Conservation (phyloP, 1,140 invertebrate species). For the Lasaia peninsularis region DNA sequence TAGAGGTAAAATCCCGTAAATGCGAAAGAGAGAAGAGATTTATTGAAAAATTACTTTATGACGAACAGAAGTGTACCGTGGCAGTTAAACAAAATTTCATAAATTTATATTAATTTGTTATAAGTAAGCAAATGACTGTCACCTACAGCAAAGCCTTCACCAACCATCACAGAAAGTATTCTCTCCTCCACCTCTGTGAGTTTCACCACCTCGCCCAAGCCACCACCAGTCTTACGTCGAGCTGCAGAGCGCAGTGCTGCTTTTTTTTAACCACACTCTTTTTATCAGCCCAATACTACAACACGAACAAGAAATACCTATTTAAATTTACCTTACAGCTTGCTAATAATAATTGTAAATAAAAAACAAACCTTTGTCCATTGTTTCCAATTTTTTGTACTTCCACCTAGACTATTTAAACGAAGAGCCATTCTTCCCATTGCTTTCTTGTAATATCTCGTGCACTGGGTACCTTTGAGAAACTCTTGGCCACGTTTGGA, state of each 20-base stretch:
- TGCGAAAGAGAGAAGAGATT: too few relatives aligned
- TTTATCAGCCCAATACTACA: conserved; percentile 14
- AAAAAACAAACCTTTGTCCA: conserved; percentile 10
- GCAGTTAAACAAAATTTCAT: background rate
- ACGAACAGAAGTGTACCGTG: too few relatives aligned
- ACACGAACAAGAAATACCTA: too few relatives aligned
- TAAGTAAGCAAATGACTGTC: too few relatives aligned
- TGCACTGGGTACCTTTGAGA: too few relatives aligned
- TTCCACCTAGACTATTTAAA: background rate
- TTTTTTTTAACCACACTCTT: conserved; percentile 7
- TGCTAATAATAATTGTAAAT: background rate
- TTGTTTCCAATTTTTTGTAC: conserved; percentile 1
- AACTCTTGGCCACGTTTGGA: too few relatives aligned
- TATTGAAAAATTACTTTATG: too few relatives aligned
- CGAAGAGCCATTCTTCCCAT: background rate
- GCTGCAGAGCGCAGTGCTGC: background rate
- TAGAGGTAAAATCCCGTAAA: too few relatives aligned
- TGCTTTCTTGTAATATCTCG: too few relatives aligned
- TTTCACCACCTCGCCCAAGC: background rate
- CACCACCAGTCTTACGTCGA: conserved; percentile 5
- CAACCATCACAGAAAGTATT: conserved; percentile 3
- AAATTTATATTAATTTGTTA: too few relatives aligned
- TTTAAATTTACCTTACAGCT: too few relatives aligned
- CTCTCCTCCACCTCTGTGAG: background rate
- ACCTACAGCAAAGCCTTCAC: conserved; percentile 6